Conservation (phyloP, 2,797 vertebrate genomes). For the Ambastaia sidthimunki region DNA sequence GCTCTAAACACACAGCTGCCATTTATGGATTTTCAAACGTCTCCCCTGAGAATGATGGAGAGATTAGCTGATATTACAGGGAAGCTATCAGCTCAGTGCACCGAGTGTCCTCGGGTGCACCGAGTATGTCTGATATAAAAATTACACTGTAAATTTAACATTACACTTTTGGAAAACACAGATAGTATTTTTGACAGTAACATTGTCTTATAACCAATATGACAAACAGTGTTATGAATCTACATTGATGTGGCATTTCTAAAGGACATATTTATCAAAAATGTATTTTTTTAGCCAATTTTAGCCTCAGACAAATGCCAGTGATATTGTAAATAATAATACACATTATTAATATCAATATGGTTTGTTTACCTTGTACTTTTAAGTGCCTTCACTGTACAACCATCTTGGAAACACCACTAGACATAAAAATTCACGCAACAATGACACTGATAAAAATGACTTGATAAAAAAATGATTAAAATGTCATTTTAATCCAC, state of each 20-base stretch:
- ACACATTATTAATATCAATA: too few species aligned
- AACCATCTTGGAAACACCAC: not conserved
- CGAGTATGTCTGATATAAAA: not conserved
- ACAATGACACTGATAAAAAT: too few species aligned
- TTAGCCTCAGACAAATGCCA: not conserved
- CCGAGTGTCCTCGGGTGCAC: not conserved
- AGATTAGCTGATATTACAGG: conserved; percentile 12
- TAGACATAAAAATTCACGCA: too few species aligned
- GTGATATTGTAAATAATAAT: not conserved
- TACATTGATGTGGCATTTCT: not conserved
- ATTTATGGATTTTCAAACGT: conserved; percentile 35
- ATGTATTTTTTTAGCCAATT: not conserved
- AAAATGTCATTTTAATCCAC: not conserved
- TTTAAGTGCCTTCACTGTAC: not conserved
- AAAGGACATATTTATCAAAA: not conserved
- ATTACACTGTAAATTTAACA: not conserved
- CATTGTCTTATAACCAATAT: conserved; percentile 16
- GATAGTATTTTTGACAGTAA: not conserved
- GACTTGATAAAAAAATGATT: too few species aligned
- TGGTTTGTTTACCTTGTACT: not conserved
- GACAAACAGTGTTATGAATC: conserved; percentile 2
- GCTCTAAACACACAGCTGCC: conserved; percentile 25
- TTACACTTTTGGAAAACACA: not conserved
- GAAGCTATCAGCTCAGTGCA: not conserved
- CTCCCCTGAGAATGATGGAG: conserved; percentile 14